Evolutionary conservation across 1,140 invertebrate genomes (phyloP).

Genomic region (Ceratosolen solmsi): DNA sequence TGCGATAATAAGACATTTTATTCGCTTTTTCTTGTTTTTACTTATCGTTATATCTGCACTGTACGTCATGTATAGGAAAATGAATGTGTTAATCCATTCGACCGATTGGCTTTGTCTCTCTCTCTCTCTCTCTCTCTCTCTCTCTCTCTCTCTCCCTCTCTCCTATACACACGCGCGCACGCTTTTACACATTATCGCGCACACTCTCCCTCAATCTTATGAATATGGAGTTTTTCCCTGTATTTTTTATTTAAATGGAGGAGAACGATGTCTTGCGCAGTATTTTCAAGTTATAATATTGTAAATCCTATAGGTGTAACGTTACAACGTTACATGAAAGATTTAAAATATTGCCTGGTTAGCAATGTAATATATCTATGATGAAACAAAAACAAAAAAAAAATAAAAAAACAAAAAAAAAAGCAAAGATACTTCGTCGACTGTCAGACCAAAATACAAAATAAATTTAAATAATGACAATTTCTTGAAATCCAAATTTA

Average conservation of each 20-base stretch:
- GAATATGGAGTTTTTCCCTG: not conserved
- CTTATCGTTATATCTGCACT: slow-evolving; percentile 22
- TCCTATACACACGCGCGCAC: not conserved
- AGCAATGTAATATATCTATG: not conserved
- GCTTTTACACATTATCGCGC: not conserved
- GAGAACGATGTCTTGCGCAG: not conserved
- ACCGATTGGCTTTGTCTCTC: slow-evolving; percentile 17
- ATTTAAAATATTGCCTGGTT: slow-evolving; percentile 9
- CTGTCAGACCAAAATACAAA: not conserved
- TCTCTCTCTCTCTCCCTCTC: not conserved
- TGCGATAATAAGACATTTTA: slow-evolving; percentile 43
- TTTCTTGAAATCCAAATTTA: too few species aligned
- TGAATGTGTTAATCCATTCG: slow-evolving; percentile 29
- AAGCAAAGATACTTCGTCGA: too few species aligned
- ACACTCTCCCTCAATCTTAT: not conserved
- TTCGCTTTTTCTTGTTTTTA: slow-evolving; percentile 3
- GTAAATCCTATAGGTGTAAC: not conserved
- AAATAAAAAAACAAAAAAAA: too few species aligned
- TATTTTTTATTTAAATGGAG: not conserved
- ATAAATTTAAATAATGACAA: not conserved
- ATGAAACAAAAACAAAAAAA: not conserved
- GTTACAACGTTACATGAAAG: not conserved
- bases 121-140: slow-evolving; percentile 12
- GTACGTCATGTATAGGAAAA: not conserved
- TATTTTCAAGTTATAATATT: not conserved